A percentile compares a stretch with the other conserved stretches of the same genome.
Evolutionary conservation across 2,888 invertebrate species (phyloP).

Genomic region (Orthonychiurus folsomi): DNA sequence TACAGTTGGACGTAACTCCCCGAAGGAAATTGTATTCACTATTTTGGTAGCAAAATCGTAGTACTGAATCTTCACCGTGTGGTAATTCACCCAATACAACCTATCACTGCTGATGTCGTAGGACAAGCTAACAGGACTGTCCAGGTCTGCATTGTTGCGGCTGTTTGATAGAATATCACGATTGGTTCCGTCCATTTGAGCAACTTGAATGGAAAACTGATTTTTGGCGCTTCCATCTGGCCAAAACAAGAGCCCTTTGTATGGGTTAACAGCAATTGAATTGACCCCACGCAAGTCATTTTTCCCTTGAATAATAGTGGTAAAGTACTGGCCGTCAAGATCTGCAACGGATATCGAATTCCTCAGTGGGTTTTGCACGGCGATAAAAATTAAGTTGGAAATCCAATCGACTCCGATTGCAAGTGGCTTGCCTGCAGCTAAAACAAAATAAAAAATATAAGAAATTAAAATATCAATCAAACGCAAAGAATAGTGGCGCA

Average conservation of each 20-base stretch:
- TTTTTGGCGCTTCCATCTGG: slow-evolving; percentile 46
- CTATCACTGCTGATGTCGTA: slow-evolving; percentile 44
- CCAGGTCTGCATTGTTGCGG: slow-evolving; percentile 41
- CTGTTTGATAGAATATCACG: slow-evolving; percentile 41
- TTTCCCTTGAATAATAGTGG: slow-evolving; percentile 42
- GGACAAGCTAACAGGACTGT: slow-evolving; percentile 42
- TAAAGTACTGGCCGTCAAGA: slow-evolving; percentile 61
- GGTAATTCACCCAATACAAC: slow-evolving; percentile 58
- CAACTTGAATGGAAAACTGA: slow-evolving; percentile 47
- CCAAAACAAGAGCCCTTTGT: slow-evolving; percentile 52
- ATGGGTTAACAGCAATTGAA: slow-evolving; percentile 63
- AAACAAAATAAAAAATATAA: slow-evolving; percentile 17
- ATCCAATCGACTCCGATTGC: slow-evolving; percentile 79
- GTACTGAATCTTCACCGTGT: slow-evolving; percentile 54
- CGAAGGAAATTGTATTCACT: slow-evolving; percentile 40
- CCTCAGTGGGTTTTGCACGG: slow-evolving; percentile 49
- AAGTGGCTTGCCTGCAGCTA: slow-evolving; percentile 52
- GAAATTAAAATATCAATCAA: slow-evolving; percentile 3
- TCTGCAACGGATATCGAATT: slow-evolving; percentile 60
- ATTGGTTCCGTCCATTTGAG: slow-evolving; percentile 58
- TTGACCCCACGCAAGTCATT: slow-evolving; percentile 46
- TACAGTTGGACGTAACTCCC: slow-evolving; percentile 51
- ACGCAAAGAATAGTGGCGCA: slow-evolving; percentile 6
- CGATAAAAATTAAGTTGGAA: slow-evolving; percentile 64
- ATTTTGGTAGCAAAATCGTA: slow-evolving; percentile 48